Conservation (phyloP, 2,797 vertebrate species). For the Poliocrania exsul region DNA sequence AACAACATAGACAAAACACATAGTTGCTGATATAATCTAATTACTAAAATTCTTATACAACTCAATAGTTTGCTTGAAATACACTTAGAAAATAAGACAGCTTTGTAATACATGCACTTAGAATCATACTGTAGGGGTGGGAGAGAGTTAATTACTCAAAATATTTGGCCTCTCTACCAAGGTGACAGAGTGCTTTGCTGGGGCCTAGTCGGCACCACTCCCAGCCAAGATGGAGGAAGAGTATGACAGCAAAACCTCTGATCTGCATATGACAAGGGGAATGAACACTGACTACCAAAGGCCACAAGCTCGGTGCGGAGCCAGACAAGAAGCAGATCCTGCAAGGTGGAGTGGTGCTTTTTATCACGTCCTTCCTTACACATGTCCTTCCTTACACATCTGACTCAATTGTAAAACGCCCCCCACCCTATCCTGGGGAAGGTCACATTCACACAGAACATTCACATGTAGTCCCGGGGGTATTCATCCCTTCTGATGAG, state of each 20-base stretch:
- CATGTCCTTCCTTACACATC: neutral
- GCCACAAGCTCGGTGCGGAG: neutral
- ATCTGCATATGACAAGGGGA: neutral
- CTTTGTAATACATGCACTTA: neutral
- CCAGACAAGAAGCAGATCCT: neutral
- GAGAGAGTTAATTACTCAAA: neutral
- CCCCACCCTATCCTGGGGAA: neutral
- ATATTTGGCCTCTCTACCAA: neutral
- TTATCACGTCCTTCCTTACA: neutral
- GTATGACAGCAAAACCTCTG: neutral
- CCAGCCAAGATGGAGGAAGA: neutral
- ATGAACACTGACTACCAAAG: neutral
- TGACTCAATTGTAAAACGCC: neutral
- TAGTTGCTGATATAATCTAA: neutral
- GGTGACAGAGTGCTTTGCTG: neutral
- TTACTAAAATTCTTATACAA: neutral
- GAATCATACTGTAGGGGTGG: neutral
- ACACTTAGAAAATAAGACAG: neutral
- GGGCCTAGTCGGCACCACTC: accelerated
- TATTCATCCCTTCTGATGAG: neutral
- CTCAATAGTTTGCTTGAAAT: neutral
- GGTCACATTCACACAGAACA: neutral
- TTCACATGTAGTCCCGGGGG: neutral
- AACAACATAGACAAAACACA: neutral
- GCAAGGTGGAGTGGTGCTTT: neutral